Conservation (phyloP, 2,888 invertebrate species). For the Margaritifera margaritifera region DNA sequence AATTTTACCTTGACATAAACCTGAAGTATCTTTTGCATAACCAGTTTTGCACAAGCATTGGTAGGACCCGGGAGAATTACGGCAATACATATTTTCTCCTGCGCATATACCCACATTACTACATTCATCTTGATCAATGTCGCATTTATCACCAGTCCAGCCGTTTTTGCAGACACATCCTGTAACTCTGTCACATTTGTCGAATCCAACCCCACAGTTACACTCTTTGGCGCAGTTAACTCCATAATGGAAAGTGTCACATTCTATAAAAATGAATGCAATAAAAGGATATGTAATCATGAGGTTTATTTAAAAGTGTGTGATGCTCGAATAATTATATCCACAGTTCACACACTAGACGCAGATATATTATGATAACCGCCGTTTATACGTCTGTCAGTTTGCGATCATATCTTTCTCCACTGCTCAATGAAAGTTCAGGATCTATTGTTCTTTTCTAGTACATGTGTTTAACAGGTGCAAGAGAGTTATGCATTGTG, state of each 20-base stretch:
- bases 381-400: too few species aligned
- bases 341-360: too few species aligned
- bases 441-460: too few species aligned
- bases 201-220: conserved; percentile 36
- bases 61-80: conserved; percentile 36
- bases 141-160: conserved; percentile 29
- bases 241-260: conserved; percentile 35
- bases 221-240: conserved; percentile 34
- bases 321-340: too few species aligned
- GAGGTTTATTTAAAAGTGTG: too few species aligned
- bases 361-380: too few species aligned
- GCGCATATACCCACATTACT: conserved; percentile 22
- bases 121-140: conserved; percentile 30
- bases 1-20: conserved; percentile 17
- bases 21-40: conserved; percentile 13
- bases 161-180: conserved; percentile 42
- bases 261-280: conserved; percentile 18
- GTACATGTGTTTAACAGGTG: too few species aligned
- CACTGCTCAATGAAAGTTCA: too few species aligned
- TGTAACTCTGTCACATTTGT: conserved; percentile 21
- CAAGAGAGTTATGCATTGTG: too few species aligned
- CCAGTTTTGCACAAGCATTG: conserved; percentile 36
- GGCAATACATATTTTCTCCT: conserved; percentile 25
- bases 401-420: too few species aligned
- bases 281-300: too few species aligned